phyloP scores from a whole-genome alignment of 2,797 vertebrate species.

The Peromyscus melanophrys region DNA sequence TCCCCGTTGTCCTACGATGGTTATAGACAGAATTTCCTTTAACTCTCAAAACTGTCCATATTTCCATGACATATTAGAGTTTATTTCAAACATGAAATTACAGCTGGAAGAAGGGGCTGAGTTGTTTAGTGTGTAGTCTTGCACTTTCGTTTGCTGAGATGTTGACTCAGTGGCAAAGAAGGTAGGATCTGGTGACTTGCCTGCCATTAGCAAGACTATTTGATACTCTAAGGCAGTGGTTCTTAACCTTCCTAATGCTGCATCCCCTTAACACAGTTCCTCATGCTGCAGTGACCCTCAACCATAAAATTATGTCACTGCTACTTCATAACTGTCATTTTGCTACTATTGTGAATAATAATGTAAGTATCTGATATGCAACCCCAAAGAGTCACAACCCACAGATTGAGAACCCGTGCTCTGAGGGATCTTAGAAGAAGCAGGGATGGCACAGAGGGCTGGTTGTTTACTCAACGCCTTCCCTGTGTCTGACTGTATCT shows the following conservation, averaged over 20 bases:
- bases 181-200: not conserved
- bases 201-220: not conserved
- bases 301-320: not conserved
- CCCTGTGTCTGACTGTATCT: not conserved
- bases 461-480: not conserved
- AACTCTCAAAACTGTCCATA: constrained; percentile 22
- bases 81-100: not conserved
- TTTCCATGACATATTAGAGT: not conserved
- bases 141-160: not conserved
- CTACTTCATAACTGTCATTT: not conserved
- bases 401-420: not conserved
- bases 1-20: not conserved
- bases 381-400: not conserved
- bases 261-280: not conserved
- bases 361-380: not conserved
- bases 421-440: not conserved
- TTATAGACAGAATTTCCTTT: constrained; percentile 19
- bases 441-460: not conserved
- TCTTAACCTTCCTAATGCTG: not conserved
- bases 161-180: not conserved
- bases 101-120: not conserved
- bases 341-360: not conserved
- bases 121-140: not conserved
- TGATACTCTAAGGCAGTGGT: not conserved
- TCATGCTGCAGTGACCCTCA: not conserved